Conservation (phyloP, 2,113 vertebrate species). For the Scolopax mira region DNA sequence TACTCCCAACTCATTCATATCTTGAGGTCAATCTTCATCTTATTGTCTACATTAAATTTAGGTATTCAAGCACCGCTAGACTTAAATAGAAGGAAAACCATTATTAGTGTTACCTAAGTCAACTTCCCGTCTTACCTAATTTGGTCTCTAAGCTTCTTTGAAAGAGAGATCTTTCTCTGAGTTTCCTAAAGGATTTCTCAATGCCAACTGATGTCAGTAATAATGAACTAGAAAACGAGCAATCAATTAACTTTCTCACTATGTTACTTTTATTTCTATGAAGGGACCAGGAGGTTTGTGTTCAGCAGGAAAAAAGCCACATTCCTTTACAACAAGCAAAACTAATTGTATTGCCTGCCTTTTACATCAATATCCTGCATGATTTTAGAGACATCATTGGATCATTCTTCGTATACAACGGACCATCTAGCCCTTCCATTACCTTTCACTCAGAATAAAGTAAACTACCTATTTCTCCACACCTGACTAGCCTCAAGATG, state of each 20-base stretch:
- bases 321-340: background rate
- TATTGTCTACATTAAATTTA: background rate
- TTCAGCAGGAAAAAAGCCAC: background rate
- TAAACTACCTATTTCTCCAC: background rate
- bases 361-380: background rate
- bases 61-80: background rate
- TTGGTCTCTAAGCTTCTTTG: background rate
- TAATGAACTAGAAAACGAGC: background rate
- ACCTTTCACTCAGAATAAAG: background rate
- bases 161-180: background rate
- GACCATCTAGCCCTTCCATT: background rate
- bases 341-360: background rate
- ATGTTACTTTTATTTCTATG: background rate
- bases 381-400: background rate
- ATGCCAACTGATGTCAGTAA: background rate
- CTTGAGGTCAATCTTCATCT: background rate
- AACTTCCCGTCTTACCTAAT: background rate
- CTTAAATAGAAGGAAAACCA: background rate
- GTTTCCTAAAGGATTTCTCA: slow-evolving; percentile 35
- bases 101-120: background rate
- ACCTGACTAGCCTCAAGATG: background rate
- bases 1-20: background rate
- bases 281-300: background rate
- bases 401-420: background rate
- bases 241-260: slow-evolving; percentile 1